Evolutionary conservation across 2,797 vertebrate species (phyloP), one percentile per base, ranked within the genome.

Genomic region (Odontamblyopus lacepedii): DNA sequence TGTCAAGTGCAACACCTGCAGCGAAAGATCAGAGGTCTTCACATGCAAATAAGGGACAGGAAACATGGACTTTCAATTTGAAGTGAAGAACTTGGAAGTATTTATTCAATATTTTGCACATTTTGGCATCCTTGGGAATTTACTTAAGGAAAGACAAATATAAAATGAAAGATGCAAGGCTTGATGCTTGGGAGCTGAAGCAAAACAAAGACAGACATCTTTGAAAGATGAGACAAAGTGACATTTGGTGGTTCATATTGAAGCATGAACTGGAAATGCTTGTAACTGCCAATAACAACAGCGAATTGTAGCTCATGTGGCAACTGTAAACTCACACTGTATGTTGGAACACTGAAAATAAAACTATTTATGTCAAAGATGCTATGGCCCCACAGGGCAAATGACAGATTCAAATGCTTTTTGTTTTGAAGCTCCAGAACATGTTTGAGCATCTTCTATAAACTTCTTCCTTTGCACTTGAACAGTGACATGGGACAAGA

Each of bases 1-100:
- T 1, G 97, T 99, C 74, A 97, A 96, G 87, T 99, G 97, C 91
- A 99, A 96, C 96, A 98, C 96, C 0, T 99, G 98, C 83, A 99
- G 97, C 0, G 97, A 98, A 92, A 94, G 95, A 88, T 96, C 96
- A 2, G 96, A 99, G 80, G 96, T 98, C 80, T 99, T 97, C 92
- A 98, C 98, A 78, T 99, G 98, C 94, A 99, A 99, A 93, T 98
- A 95, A 64, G 23, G 12, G 41, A 76, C 72, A 61, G 51, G 30
- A 73, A 78, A 73, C 74, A 35, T 0, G 30, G 55, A 44, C n/a
- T 16, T 77, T 83, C 75, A 83, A 72, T 78, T 67, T 48, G 73
- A 87, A 78, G 71, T 70, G 63, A 82, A 76, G 79, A 72, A 82
- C 76, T 63, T 73, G 77, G 74, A 89, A 79, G 88, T 89, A 88